phyloP scores from a whole-genome alignment of 2,888 invertebrate species.

The Acrobasis suavella region DNA sequence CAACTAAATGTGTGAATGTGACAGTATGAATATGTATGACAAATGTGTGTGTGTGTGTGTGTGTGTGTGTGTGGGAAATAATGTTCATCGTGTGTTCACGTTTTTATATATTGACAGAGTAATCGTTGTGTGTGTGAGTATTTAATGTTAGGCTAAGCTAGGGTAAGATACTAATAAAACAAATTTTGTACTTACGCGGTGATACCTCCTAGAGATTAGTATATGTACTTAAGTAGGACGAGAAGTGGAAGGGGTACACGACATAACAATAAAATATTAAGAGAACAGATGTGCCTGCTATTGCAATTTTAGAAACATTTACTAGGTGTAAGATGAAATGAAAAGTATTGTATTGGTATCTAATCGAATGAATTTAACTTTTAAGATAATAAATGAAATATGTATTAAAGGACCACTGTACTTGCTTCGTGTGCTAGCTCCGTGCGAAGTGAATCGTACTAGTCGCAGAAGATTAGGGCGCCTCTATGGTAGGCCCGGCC shows the following conservation, averaged over 20 bases:
- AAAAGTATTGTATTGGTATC: conserved; percentile 9
- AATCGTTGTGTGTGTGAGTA: conserved; percentile 4
- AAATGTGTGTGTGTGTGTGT: conserved; percentile 34
- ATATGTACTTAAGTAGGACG: background rate
- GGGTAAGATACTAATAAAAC: conserved; percentile 10
- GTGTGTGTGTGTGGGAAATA: conserved; percentile 32
- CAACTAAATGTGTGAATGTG: conserved; percentile 41
- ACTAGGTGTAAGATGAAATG: conserved; percentile 11
- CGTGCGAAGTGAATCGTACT: no score
- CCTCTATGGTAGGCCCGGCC: no score
- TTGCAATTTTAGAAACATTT: conserved; percentile 11
- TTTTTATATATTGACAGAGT: conserved; percentile 21
- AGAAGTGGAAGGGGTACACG: background rate
- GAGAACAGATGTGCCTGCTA: conserved; percentile 5
- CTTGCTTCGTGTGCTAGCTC: background rate
- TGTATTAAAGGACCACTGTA: conserved; percentile 20
- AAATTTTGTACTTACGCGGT: conserved; percentile 23
- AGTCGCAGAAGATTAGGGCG: no score
- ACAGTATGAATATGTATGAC: conserved; percentile 29
- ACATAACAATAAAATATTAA: conserved; percentile 13
- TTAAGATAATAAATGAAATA: conserved; percentile 23
- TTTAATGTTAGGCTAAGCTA: conserved; percentile 25
- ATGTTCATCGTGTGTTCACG: conserved; percentile 31
- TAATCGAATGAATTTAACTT: conserved; percentile 8
- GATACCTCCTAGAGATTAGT: conserved; percentile 21